Base-by-base conservation (phyloP, 1,140 invertebrate genomes). In the Pygmarrhopalites habei region DNA sequence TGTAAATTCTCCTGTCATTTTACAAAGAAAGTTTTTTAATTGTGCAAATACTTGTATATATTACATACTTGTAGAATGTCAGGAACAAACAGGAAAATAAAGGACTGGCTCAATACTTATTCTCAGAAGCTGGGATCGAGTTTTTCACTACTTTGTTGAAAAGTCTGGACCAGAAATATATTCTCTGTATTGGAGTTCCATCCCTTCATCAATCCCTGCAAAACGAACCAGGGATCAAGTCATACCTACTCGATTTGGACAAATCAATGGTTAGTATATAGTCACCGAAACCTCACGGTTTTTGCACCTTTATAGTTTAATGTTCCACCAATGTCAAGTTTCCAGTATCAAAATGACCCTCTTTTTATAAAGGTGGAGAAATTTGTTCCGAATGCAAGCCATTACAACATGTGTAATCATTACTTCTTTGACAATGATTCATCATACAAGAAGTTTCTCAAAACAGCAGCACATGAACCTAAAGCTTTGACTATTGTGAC, bases 361-460 rank as follows among this genome's bases (percentile, higher is more conserved):
- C n/a, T 52, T 28, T 56, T 56, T n/a, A 14, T 56, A n/a, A 21
- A 56, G 53, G 30, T 56, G 23, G 30, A 32, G 3, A 56, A 35
- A 21, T 35, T 7, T 56, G 12, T 17, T 3, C 12, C 32, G 2
- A 62, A 28, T 32, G 32, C 60, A 19, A 30, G 4, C 39, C 53
- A 62, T 21, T 62, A 62, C 26, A 62, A 62, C 29, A 62, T 62
- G 60, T 62, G 60, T 26, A 62, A 62, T 35, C 53, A 62, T 28
- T 32, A 56, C 25, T 62, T 62, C 19, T 62, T 62, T 44, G 41
- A 30, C 12, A 30, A 46, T 32, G 26, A 57, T 19, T 25, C 39
- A 53, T 15, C 15, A 23, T 62, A 56, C 28, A 44, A 23, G 15
- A 39, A 62, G 5, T 62, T 62, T 47, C n/a, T 62, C 17, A 15